Evolutionary conservation across 1,140 invertebrate species (phyloP).

Genomic region (Lordiphosa collinella): DNA sequence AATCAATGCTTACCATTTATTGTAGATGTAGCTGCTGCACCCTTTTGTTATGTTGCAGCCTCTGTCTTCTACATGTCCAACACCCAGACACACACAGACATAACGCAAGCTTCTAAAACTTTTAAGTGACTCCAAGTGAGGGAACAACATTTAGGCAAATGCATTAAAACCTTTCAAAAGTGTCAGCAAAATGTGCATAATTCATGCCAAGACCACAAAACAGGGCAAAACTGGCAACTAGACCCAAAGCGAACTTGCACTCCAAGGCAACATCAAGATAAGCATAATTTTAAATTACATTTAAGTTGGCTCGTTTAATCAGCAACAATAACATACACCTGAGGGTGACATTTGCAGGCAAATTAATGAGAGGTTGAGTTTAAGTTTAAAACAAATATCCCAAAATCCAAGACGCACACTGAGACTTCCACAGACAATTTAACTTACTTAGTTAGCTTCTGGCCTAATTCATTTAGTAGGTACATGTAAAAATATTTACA

Average conservation of each 20-base stretch:
- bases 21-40: no score
- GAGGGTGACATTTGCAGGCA: slow-evolving; percentile 9
- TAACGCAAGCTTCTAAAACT: no score
- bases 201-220: not conserved
- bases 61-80: no score
- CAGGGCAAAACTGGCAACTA: not conserved
- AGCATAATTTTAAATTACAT: slow-evolving; percentile 40
- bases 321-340: slow-evolving; percentile 31
- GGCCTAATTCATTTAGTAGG: slow-evolving; percentile 48
- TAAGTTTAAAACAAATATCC: not conserved
- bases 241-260: slow-evolving; percentile 1
- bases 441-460: slow-evolving; percentile 50
- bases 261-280: slow-evolving; percentile 11
- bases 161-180: slow-evolving; percentile 12
- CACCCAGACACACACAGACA: no score
- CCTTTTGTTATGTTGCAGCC: no score
- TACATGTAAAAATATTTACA: slow-evolving; percentile 56
- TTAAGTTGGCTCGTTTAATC: slow-evolving; percentile 32
- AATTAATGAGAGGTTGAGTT: slow-evolving; percentile 3
- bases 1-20: no score
- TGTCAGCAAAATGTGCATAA: slow-evolving; percentile 26
- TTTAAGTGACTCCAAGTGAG: no score
- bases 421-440: slow-evolving; percentile 48
- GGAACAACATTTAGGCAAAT: slow-evolving; percentile 2
- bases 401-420: not conserved